Base-by-base conservation (phyloP, 2,113 vertebrate genomes). In the Phylloscopus trochiloides region DNA sequence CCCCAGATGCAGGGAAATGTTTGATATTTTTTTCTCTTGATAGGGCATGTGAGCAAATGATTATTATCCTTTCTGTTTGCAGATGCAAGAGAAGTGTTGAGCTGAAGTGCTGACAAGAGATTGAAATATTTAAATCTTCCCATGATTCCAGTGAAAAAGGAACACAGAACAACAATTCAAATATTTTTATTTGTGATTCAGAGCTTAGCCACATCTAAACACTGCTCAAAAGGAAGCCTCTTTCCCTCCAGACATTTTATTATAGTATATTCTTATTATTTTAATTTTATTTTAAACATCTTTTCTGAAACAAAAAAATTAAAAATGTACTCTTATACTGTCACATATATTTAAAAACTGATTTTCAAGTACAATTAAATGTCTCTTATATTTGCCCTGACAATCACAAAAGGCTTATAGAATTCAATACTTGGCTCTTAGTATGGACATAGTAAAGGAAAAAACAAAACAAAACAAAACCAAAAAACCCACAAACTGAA, bases 31-130 rank as follows among this genome's bases (percentile, higher is more conserved):
- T 96, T 91, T 54, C 71, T 95, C 73, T 76, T 74, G 70, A 96
- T 87, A 94, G 75, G 66, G 51, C 36, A 22, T 75, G 77, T 78
- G 90, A 97, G 58, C 52, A 96, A 96, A 86, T 57, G 12, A 54
- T 94, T 96, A 96, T 94, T 87, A 91, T 62, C 31, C 25, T 74
- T 86, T 54, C 67, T 97, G 48, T 97, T 96, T 95, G 71, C 71
- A 93, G 93, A 97, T 93, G 75, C 74, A 82, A 85, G 65, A 72
- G 80, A 97, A 95, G 57, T 86, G 94, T 50, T 91, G 54, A 81
- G 47, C 70, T 91, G 67, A 92, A 94, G 50, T 67, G 36, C n/a
- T 95, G 91, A 94, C 62, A 96, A 85, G 92, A 59, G 90, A 62
- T 73, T 82, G 70, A 51, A 86, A 92, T 94, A 51, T 94, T 95